Percentiles rank a stretch among this genome's conserved stretches.
Conservation (phyloP, 2,888 invertebrate genomes). For the Nematopogon swammerdamellus region DNA sequence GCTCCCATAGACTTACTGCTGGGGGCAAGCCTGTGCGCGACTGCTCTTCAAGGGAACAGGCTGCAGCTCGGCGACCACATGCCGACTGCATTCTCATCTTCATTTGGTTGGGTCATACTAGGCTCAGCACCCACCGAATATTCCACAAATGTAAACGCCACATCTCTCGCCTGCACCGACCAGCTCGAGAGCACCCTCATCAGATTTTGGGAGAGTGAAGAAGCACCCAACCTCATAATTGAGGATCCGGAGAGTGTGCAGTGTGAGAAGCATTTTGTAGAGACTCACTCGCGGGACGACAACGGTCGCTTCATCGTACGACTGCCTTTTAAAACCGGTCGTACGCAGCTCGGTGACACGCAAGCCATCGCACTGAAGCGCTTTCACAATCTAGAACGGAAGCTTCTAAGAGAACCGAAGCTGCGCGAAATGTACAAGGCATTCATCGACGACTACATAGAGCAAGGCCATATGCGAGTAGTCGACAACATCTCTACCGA, state of each 20-base stretch:
- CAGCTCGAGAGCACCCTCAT: slow-evolving; percentile 5
- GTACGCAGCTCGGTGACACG: background rate
- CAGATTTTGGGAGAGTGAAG: slow-evolving; percentile 5
- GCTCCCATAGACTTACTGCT: background rate
- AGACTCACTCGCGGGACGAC: slow-evolving; percentile 4
- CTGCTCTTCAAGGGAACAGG: background rate
- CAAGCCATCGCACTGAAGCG: slow-evolving; percentile 2
- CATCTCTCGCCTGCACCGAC: slow-evolving; percentile 1
- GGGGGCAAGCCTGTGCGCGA: background rate
- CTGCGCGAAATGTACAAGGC: background rate
- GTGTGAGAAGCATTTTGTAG: slow-evolving; percentile 7
- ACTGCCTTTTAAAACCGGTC: background rate
- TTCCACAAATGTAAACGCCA: background rate
- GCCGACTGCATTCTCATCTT: background rate
- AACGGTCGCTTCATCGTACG: slow-evolving; percentile 5
- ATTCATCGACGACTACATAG: background rate
- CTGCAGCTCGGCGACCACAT: background rate
- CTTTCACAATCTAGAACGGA: slow-evolving; percentile 5
- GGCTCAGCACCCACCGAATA: slow-evolving; percentile 1
- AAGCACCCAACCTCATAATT: slow-evolving; percentile 1
- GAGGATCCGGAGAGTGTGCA: slow-evolving; percentile 6
- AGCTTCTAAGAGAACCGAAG: background rate
- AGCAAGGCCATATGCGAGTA: background rate
- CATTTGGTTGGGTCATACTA: slow-evolving; percentile 3
- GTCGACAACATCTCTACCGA: background rate